Evolutionary conservation across 2,113 vertebrate genomes (phyloP).

Genomic region (Ameiurus melas): DNA sequence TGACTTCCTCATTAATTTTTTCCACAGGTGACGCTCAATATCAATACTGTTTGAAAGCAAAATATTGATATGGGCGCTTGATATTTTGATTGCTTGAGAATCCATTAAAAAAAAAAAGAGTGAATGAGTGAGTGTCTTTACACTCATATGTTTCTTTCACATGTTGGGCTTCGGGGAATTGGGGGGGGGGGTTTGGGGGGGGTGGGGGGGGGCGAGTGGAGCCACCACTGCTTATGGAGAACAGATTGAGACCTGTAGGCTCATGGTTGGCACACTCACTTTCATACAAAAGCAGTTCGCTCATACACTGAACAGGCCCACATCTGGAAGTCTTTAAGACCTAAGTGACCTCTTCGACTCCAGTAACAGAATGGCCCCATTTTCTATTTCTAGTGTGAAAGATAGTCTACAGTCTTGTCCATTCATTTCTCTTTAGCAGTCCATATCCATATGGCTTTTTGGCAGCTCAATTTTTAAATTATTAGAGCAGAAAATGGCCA

Average conservation of each 20-base stretch:
- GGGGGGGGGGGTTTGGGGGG: too few relatives aligned
- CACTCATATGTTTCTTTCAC: neutral
- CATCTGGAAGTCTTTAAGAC: constrained; percentile 59
- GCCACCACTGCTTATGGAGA: neutral
- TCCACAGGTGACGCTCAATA: neutral
- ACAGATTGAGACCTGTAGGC: constrained; percentile 30
- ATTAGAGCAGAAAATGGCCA: neutral
- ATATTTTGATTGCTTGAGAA: neutral
- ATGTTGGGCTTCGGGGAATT: too few relatives aligned
- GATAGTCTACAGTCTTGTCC: constrained; percentile 24
- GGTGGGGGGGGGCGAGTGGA: too few relatives aligned
- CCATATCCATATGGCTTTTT: neutral
- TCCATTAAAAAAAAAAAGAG: neutral
- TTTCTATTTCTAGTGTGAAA: constrained; percentile 46
- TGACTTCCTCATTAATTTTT: neutral
- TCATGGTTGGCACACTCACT: constrained; percentile 13
- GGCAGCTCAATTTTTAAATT: neutral
- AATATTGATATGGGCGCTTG: neutral
- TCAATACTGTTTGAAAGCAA: neutral
- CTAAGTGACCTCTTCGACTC: constrained; percentile 44
- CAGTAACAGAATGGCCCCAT: constrained; percentile 32
- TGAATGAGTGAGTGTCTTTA: neutral
- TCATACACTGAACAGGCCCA: constrained; percentile 42
- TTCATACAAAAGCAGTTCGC: constrained; percentile 40
- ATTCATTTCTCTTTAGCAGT: constrained; percentile 25